These are phyloP conservation scores for Penaeus monodon DNA, from an alignment of 2,888 invertebrate species.

Conservation along the genomic window DNA sequence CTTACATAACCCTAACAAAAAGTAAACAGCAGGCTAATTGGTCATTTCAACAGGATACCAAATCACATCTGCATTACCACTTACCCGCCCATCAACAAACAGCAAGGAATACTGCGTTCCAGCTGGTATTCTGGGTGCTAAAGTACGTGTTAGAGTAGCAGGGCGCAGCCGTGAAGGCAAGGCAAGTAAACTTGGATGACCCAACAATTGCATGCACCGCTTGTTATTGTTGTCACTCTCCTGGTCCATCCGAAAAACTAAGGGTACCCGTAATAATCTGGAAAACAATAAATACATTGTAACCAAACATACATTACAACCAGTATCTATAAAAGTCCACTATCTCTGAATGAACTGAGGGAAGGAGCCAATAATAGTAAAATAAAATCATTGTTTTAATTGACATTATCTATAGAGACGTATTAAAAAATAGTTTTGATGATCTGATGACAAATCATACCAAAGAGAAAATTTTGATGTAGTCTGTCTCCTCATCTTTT, in stretches of 20 bases:
- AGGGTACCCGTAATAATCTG: slow-evolving; percentile 73
- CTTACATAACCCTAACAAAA: no score
- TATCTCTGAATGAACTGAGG: no score
- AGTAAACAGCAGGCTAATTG: not conserved
- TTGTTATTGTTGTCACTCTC: slow-evolving; percentile 67
- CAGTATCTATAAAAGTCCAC: not conserved
- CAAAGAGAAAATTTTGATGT: no score
- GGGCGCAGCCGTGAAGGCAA: slow-evolving; percentile 74
- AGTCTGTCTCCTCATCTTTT: no score
- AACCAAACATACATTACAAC: not conserved
- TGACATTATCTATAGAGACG: no score
- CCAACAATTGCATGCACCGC: slow-evolving; percentile 69
- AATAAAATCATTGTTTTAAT: no score
- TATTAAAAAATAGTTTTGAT: no score
- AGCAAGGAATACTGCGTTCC: slow-evolving; percentile 72
- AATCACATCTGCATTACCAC: slow-evolving; percentile 46
- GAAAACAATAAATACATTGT: not conserved
- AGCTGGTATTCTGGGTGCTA: slow-evolving; percentile 72
- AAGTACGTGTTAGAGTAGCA: slow-evolving; percentile 72
- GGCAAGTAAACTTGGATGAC: slow-evolving; percentile 74
- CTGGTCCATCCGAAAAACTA: slow-evolving; percentile 74
- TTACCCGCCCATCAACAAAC: slow-evolving; percentile 74
- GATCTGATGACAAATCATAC: no score
- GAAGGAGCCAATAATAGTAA: no score
- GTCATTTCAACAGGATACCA: no score